Conservation (phyloP, 2,113 vertebrate genomes). For the Rhombomys opimus region DNA sequence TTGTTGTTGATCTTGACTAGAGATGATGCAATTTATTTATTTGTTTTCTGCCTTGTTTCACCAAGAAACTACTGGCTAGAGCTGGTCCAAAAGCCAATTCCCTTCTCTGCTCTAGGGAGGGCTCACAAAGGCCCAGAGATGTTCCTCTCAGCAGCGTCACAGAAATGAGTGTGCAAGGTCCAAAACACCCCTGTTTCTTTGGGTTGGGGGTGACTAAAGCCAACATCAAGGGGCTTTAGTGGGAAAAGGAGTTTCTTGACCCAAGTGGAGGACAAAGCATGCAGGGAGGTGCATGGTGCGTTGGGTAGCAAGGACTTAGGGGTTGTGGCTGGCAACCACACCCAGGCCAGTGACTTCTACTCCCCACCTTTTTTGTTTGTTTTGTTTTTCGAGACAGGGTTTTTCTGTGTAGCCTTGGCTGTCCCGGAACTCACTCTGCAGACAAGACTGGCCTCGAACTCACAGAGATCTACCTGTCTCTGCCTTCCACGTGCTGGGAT, state of each 20-base stretch:
- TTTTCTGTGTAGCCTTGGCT: no score
- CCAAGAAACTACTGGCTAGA: not conserved
- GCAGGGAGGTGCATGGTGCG: not conserved
- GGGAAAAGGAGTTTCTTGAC: conserved; percentile 12
- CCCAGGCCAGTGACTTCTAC: not conserved
- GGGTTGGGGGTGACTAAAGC: not conserved
- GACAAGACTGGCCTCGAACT: no score
- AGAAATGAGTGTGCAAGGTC: not conserved
- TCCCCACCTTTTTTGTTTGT: not conserved
- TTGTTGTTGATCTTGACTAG: conserved; percentile 66
- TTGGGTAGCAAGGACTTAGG: not conserved
- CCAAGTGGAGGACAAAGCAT: not conserved
- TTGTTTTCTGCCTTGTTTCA: conserved; percentile 68
- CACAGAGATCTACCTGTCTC: no score
- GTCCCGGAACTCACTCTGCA: no score
- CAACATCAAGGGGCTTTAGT: not conserved
- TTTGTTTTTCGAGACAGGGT: no score
- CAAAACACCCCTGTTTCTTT: not conserved
- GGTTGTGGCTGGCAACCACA: not conserved
- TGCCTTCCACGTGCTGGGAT: no score
- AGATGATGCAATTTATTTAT: conserved; percentile 47
- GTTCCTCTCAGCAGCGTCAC: not conserved
- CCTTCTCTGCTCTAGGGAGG: conserved; percentile 15
- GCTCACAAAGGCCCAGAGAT: not conserved
- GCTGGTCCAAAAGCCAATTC: not conserved